Conservation (phyloP, 1,140 invertebrate genomes). For the Yoshiicerus persimilis region DNA sequence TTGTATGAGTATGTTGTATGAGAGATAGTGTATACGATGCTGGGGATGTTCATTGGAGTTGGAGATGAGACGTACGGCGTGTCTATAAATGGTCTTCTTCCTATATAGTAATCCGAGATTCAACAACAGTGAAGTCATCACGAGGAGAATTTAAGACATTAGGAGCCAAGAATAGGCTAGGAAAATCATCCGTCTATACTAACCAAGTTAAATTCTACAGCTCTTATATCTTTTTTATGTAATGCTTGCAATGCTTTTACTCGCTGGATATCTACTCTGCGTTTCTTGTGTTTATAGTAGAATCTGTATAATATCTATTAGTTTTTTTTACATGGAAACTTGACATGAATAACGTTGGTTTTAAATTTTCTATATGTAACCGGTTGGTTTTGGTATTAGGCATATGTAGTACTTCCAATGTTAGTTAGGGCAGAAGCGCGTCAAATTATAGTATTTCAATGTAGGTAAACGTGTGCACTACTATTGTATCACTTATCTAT, state of each 20-base stretch:
- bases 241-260: neutral
- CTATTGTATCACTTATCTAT: neutral
- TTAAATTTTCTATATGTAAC: too few species aligned
- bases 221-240: neutral
- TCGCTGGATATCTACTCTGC: too few species aligned
- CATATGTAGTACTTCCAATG: too few species aligned
- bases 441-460: neutral
- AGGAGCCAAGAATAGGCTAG: conserved; percentile 44
- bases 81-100: conserved; percentile 48
- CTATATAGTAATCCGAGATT: conserved; percentile 49
- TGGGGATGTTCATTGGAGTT: neutral
- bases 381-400: too few species aligned
- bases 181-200: neutral
- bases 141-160: conserved; percentile 34
- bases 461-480: neutral
- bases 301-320: neutral
- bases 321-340: neutral
- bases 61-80: neutral
- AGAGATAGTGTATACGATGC: neutral
- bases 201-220: neutral
- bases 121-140: conserved; percentile 42
- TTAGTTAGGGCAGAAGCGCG: too few species aligned
- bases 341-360: neutral
- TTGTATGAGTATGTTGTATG: too few species aligned
- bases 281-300: neutral